A percentile compares a stretch with the other conserved stretches of the same genome.
Conservation (phyloP, 2,797 vertebrate genomes). For the Chloroceryle inda region DNA sequence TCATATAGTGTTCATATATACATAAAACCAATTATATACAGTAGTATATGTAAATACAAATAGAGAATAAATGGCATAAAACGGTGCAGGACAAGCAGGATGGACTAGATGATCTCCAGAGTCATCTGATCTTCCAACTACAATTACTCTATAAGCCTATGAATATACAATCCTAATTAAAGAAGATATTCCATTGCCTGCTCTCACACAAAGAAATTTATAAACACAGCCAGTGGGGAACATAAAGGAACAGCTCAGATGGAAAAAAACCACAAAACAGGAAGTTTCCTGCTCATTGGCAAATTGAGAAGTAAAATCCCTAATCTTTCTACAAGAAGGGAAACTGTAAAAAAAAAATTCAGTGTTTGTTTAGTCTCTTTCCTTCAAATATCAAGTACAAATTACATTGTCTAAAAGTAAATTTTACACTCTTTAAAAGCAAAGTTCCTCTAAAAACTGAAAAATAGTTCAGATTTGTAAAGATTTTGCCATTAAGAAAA, state of each 20-base stretch:
- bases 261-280: background rate
- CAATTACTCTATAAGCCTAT: background rate
- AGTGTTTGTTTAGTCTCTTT: background rate
- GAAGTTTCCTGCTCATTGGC: background rate
- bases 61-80: background rate
- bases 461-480: background rate
- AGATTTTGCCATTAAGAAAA: background rate
- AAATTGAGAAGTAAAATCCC: background rate
- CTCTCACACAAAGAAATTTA: background rate
- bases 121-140: background rate
- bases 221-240: background rate
- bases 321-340: background rate
- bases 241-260: background rate
- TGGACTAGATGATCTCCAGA: background rate
- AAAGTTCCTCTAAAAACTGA: background rate
- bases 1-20: background rate
- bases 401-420: background rate
- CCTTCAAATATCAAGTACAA: background rate
- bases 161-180: background rate
- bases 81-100: background rate
- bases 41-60: background rate
- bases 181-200: background rate
- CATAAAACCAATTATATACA: background rate
- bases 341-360: background rate
- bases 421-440: background rate